phyloP scores from a whole-genome alignment of 1,140 invertebrate species.

The Listronotus bonariensis region DNA sequence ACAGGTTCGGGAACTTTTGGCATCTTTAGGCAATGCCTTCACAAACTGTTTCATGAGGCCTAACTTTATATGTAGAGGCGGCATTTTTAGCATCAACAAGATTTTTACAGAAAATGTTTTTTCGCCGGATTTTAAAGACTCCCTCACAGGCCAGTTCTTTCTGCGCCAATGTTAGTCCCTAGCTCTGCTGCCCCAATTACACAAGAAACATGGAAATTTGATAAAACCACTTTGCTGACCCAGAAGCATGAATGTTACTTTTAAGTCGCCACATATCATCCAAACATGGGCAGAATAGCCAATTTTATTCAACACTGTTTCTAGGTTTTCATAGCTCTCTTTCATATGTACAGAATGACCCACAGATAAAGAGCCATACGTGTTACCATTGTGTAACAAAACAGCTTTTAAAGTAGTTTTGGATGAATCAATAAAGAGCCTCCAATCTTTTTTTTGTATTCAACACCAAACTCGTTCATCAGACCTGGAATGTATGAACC shows the following conservation, averaged over 20 bases:
- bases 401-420: slow-evolving; percentile 48
- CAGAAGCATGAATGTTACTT: slow-evolving; percentile 30
- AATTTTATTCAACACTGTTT: slow-evolving; percentile 26
- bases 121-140: slow-evolving; percentile 1
- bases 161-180: slow-evolving; percentile 25
- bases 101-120: not conserved
- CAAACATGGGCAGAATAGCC: slow-evolving; percentile 31
- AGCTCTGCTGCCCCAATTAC: slow-evolving; percentile 34
- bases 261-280: slow-evolving; percentile 34
- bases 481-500: slow-evolving; percentile 41
- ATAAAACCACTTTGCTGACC: slow-evolving; percentile 26
- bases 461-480: slow-evolving; percentile 30
- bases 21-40: too few species aligned
- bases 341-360: slow-evolving; percentile 41
- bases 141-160: slow-evolving; percentile 24
- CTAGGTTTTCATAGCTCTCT: slow-evolving; percentile 43
- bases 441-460: slow-evolving; percentile 29
- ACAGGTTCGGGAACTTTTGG: too few species aligned
- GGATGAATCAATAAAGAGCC: slow-evolving; percentile 46
- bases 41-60: too few species aligned
- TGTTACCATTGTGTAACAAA: slow-evolving; percentile 43
- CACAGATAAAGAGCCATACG: slow-evolving; percentile 40
- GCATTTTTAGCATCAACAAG: not conserved
- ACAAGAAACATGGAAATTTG: slow-evolving; percentile 31
- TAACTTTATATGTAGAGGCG: too few species aligned